phyloP scores from a whole-genome alignment of 2,888 invertebrate genomes.

The Cyrtodaria siliqua region DNA sequence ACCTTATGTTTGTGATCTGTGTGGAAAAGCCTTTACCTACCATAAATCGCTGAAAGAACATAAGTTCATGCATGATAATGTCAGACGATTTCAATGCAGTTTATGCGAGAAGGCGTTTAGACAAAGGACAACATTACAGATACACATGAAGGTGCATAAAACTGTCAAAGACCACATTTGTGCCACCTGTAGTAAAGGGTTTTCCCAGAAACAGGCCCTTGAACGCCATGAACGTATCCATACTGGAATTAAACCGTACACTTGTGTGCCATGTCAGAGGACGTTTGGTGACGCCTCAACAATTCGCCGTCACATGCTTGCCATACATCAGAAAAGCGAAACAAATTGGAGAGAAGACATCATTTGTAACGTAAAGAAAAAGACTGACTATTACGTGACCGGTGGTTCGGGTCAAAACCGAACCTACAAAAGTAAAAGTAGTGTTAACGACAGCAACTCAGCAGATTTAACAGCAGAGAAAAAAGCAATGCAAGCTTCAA shows the following conservation, averaged over 20 bases:
- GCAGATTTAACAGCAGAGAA: not conserved
- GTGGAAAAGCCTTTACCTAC: constrained; percentile 77
- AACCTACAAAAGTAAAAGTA: constrained; percentile 28
- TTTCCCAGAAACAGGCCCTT: constrained; percentile 86
- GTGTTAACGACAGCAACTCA: not conserved
- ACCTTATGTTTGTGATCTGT: constrained; percentile 78
- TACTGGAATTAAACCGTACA: constrained; percentile 85
- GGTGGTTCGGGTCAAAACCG: constrained; percentile 54
- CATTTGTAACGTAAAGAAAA: constrained; percentile 31
- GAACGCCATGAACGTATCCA: constrained; percentile 86
- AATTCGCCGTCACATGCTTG: constrained; percentile 78
- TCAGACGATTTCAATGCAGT: constrained; percentile 83
- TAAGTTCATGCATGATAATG: constrained; percentile 82
- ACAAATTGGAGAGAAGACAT: constrained; percentile 75
- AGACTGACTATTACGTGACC: constrained; percentile 51
- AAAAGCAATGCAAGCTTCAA: too few relatives aligned
- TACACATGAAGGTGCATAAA: constrained; percentile 85
- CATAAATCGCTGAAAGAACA: constrained; percentile 81
- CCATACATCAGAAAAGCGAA: constrained; percentile 74
- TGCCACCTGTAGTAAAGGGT: constrained; percentile 85
- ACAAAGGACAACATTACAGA: constrained; percentile 85
- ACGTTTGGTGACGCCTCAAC: constrained; percentile 82
- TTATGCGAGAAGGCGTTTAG: constrained; percentile 84
- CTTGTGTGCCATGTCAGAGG: constrained; percentile 84
- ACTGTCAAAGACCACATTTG: constrained; percentile 85